Conservation (phyloP, 2,888 invertebrate genomes). For the Oasisia sp. region DNA sequence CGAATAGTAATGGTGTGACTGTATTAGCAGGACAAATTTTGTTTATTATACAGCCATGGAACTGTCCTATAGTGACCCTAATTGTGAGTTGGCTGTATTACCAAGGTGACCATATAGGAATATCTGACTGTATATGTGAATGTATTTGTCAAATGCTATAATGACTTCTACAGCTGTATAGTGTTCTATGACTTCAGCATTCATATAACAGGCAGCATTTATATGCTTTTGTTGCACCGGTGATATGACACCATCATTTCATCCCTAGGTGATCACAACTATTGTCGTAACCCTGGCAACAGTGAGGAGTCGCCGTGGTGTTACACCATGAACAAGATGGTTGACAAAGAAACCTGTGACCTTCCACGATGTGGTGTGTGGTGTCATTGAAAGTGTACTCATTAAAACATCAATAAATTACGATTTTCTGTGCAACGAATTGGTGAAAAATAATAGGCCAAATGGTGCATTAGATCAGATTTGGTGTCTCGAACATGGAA, state of each 20-base stretch:
- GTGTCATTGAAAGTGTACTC: not conserved
- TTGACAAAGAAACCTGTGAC: constrained; percentile 83
- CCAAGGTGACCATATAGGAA: not conserved
- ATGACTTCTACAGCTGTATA: not conserved
- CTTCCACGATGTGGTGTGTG: constrained; percentile 84
- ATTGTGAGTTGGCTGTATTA: not conserved
- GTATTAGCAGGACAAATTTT: too few species aligned
- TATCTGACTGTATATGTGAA: not conserved
- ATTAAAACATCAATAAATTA: not conserved
- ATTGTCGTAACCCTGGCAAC: constrained; percentile 89
- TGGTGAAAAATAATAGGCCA: not conserved
- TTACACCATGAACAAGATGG: constrained; percentile 67
- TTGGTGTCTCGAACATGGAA: not conserved
- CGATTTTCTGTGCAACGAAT: not conserved
- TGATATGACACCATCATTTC: not conserved
- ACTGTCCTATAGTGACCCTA: too few species aligned
- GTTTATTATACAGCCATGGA: too few species aligned
- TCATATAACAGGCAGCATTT: not conserved
- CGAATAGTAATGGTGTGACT: too few species aligned
- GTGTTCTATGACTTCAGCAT: not conserved
- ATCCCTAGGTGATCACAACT: constrained; percentile 78
- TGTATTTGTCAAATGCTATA: not conserved
- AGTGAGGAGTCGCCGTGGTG: constrained; percentile 89
- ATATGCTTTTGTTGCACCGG: not conserved
- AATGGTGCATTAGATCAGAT: not conserved